These are phyloP conservation scores for Phylloscopus trochiloides DNA, from an alignment of 2,113 vertebrate genomes.

Conservation along the genomic window DNA sequence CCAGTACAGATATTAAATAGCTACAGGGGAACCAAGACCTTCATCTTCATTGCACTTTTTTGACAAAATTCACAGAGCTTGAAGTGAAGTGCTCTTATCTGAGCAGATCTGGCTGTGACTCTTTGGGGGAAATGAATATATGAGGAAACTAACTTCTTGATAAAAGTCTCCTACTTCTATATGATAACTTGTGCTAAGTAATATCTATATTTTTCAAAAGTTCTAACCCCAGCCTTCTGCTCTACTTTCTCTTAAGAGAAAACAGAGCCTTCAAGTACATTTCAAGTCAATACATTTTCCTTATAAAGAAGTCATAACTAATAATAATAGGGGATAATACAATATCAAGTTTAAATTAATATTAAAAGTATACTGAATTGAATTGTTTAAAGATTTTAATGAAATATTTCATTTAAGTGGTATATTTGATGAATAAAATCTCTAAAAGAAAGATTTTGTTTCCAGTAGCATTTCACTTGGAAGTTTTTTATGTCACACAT, in stretches of 20 bases:
- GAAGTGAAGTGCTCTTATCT: background rate
- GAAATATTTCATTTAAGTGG: background rate
- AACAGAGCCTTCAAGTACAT: background rate
- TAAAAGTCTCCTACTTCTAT: background rate
- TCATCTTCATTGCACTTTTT: background rate
- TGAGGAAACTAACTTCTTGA: background rate
- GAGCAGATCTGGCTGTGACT: background rate
- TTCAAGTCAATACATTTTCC: background rate
- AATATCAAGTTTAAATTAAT: background rate
- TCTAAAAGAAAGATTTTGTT: background rate
- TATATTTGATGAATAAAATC: background rate
- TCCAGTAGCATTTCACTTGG: background rate
- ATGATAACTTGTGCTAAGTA: background rate
- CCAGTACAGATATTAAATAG: background rate
- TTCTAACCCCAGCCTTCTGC: background rate
- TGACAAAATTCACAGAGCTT: background rate
- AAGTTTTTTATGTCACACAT: background rate
- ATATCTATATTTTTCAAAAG: background rate
- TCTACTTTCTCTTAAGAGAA: background rate
- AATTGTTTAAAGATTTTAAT: background rate
- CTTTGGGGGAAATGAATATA: background rate
- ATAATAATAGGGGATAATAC: background rate
- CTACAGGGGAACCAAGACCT: background rate
- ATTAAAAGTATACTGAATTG: background rate
- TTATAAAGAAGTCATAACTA: background rate